These are phyloP conservation scores for Campylomormyrus tamandua DNA, from an alignment of 2,113 vertebrate species.

Conservation along the genomic window DNA sequence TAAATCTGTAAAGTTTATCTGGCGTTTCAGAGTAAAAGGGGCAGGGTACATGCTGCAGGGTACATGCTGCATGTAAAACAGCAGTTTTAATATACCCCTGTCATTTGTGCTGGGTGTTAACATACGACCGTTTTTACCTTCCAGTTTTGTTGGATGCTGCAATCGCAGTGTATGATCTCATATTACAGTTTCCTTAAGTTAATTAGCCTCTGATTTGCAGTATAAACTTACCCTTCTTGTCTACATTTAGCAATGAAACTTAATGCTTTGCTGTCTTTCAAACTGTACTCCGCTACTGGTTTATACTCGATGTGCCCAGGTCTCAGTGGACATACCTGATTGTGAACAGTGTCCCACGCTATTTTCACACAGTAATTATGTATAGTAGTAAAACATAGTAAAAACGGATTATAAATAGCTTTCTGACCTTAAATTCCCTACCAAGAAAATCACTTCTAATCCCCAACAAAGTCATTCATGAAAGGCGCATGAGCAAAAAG, in stretches of 20 bases:
- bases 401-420: not conserved
- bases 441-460: not conserved
- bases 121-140: not conserved
- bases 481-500: not conserved
- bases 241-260: not conserved
- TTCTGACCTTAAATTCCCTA: not conserved
- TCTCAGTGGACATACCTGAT: not conserved
- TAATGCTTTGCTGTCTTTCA: not conserved
- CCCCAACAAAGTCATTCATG: not conserved
- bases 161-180: not conserved
- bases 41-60: not conserved
- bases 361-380: not conserved
- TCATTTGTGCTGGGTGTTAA: not conserved
- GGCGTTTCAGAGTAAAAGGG: not conserved
- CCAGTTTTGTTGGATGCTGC: not conserved
- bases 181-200: not conserved
- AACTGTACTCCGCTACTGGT: not conserved
- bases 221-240: not conserved
- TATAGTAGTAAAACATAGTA: not conserved
- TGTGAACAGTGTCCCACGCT: not conserved
- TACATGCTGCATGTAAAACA: not conserved
- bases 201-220: not conserved
- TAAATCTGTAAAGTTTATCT: not conserved
- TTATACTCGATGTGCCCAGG: not conserved
- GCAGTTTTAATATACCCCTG: not conserved